These are phyloP conservation scores for Euthynnus affinis DNA, from an alignment of 2,797 vertebrate species.

Conservation along the genomic window DNA sequence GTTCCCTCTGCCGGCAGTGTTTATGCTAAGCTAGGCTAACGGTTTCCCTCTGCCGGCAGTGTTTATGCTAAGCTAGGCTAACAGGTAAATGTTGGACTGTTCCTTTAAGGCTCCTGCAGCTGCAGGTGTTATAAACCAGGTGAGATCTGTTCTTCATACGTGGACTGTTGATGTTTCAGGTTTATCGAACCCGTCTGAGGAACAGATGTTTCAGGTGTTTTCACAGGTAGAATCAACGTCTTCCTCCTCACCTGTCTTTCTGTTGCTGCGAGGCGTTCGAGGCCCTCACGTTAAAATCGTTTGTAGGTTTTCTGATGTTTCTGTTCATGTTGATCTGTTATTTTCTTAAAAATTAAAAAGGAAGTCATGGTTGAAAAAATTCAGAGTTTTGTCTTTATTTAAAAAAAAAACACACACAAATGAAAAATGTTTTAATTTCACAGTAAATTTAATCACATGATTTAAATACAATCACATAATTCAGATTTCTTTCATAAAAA, in stretches of 20 bases:
- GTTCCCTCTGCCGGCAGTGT: background rate
- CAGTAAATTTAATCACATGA: background rate
- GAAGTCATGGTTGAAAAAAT: background rate
- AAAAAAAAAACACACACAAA: background rate
- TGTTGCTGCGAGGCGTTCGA: slow-evolving; percentile 6
- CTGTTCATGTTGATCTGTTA: slow-evolving; percentile 12
- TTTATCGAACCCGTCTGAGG: background rate
- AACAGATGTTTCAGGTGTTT: background rate
- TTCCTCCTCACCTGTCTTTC: slow-evolving; percentile 10
- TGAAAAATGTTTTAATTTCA: background rate
- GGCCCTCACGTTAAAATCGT: background rate
- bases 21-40: background rate
- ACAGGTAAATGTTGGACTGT: background rate
- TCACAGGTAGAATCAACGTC: slow-evolving; percentile 11
- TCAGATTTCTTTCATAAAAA: no score
- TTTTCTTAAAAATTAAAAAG: slow-evolving; percentile 25
- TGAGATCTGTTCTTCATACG: background rate
- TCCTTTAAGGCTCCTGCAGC: background rate
- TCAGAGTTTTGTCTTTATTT: background rate
- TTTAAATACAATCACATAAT: no score
- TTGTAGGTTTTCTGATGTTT: slow-evolving; percentile 8
- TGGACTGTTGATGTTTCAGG: no score
- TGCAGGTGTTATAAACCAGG: slow-evolving; percentile 5
- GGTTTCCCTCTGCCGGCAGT: background rate
- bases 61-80: background rate